Evolutionary conservation across 2,113 vertebrate species (phyloP).

Genomic region (Prionailurus viverrinus): DNA sequence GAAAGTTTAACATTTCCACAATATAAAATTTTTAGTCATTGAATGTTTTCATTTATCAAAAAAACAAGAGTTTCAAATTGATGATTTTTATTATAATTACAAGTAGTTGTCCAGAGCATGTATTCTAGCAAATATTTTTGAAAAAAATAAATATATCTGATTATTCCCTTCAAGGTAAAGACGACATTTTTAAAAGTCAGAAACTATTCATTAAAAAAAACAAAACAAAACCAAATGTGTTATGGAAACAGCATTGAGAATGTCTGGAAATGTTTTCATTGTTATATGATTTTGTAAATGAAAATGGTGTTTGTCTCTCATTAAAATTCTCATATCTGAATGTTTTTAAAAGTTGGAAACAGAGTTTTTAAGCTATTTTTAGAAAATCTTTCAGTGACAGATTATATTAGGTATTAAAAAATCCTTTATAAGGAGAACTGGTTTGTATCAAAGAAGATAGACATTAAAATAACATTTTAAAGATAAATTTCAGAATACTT

Average conservation of each 20-base stretch:
- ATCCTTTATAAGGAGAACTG: not conserved
- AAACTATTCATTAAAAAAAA: not conserved
- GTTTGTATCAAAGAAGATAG: not conserved
- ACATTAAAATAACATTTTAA: not conserved
- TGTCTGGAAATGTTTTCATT: not conserved
- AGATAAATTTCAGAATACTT: conserved; percentile 3
- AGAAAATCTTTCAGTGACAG: not conserved
- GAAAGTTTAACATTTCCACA: conserved; percentile 4
- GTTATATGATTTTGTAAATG: not conserved
- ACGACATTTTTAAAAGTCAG: not conserved
- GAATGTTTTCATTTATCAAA: conserved; percentile 25
- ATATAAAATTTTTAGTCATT: not conserved
- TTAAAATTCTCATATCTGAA: not conserved
- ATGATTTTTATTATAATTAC: conserved; percentile 38
- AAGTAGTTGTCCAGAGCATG: not conserved
- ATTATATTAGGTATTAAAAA: not conserved
- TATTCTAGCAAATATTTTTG: not conserved
- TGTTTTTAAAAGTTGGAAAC: conserved; percentile 2
- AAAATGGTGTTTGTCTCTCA: not conserved
- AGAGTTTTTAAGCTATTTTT: not conserved
- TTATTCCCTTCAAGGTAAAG: not conserved
- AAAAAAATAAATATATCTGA: not conserved
- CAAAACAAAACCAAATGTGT: not conserved
- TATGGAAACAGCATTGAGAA: not conserved
- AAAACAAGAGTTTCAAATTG: not conserved